These are phyloP conservation scores for Teleogryllus oceanicus DNA, from an alignment of 2,888 invertebrate species.

Conservation along the genomic window DNA sequence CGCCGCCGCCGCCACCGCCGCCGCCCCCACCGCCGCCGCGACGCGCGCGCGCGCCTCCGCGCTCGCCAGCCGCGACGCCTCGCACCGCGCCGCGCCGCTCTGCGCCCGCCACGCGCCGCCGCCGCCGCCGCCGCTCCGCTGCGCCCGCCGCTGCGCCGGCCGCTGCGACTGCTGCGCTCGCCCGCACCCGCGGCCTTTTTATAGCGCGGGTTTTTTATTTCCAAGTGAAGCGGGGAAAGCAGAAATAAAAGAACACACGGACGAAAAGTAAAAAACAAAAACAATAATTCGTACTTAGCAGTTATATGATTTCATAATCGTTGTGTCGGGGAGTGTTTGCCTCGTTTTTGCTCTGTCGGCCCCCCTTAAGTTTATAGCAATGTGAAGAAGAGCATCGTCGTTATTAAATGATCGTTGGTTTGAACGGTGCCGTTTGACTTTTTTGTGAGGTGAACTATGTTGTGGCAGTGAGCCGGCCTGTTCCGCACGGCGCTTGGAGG, in stretches of 20 bases:
- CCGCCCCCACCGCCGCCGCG: background rate
- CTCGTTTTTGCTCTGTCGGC: background rate
- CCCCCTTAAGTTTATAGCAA: background rate
- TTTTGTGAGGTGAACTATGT: too few species aligned
- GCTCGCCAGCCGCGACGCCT: background rate
- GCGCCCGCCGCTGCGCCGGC: background rate
- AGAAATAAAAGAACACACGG: background rate
- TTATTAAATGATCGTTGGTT: background rate
- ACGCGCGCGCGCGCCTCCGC: background rate
- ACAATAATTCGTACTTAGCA: conserved; percentile 7
- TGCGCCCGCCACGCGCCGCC: background rate
- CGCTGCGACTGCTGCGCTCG: background rate
- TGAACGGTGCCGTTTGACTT: too few species aligned
- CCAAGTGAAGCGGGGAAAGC: too few species aligned
- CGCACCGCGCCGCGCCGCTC: background rate
- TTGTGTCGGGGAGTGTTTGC: background rate
- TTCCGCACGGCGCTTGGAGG: too few species aligned
- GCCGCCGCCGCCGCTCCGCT: background rate
- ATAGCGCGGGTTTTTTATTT: background rate
- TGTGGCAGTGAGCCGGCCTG: too few species aligned
- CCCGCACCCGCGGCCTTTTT: background rate
- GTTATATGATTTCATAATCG: conserved; percentile 1
- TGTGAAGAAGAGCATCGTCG: background rate
- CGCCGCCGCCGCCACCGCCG: background rate
- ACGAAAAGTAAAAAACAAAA: background rate